Conservation (phyloP, 2,113 vertebrate species). For the Rhea americana region DNA sequence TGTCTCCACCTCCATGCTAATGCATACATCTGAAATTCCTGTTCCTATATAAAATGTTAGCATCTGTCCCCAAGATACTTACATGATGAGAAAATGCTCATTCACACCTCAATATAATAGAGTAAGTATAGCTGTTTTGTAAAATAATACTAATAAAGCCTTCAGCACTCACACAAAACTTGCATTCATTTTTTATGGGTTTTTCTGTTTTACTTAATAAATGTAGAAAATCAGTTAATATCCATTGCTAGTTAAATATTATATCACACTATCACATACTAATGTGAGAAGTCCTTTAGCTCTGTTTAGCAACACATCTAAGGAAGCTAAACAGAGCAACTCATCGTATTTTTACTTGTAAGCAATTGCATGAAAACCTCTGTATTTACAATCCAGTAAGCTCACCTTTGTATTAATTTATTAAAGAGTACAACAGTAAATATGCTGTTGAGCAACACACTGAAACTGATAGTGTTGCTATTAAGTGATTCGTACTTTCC, state of each 20-base stretch:
- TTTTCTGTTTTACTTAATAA: constrained; percentile 65
- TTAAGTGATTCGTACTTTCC: not conserved
- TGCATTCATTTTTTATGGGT: constrained; percentile 48
- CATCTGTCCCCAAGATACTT: not conserved
- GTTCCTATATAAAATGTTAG: not conserved
- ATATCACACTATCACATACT: constrained; percentile 31
- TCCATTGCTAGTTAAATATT: constrained; percentile 1
- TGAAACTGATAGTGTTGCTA: not conserved
- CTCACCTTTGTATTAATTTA: not conserved
- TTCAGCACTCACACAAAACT: constrained; percentile 48
- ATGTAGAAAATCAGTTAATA: constrained; percentile 11
- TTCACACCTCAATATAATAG: not conserved
- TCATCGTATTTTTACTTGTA: constrained; percentile 57
- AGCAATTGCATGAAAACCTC: not conserved
- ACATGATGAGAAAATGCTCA: not conserved
- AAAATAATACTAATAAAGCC: not conserved
- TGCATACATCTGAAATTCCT: not conserved
- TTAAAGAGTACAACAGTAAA: not conserved
- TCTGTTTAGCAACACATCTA: constrained; percentile 16
- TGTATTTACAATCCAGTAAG: not conserved
- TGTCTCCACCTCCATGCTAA: not conserved
- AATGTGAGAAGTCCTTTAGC: constrained; percentile 36
- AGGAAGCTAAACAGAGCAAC: constrained; percentile 7
- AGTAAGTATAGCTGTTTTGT: not conserved
- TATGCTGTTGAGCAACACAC: not conserved